Evolutionary conservation across 2,888 invertebrate species (phyloP).

Genomic region (Griposia aprilina): DNA sequence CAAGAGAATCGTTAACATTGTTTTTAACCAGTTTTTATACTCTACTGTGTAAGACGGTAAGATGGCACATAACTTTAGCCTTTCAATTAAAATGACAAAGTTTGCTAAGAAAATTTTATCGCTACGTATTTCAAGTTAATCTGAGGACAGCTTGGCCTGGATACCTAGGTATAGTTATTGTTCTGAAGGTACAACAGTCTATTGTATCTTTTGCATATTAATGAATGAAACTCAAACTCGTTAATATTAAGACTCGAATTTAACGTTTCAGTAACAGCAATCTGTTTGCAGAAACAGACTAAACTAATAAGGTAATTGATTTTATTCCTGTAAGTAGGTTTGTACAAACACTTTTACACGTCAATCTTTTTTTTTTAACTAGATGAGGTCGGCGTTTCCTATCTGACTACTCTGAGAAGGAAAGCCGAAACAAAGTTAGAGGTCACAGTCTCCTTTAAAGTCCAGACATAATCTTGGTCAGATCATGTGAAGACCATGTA

Average conservation of each 20-base stretch:
- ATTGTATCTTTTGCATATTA: constrained; percentile 2
- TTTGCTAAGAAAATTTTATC: constrained; percentile 36
- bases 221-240: not conserved
- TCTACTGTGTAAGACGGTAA: constrained; percentile 30
- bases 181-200: not conserved
- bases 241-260: not conserved
- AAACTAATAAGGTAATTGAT: no score
- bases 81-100: constrained; percentile 46
- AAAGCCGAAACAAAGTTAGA: no score
- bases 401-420: no score
- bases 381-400: no score
- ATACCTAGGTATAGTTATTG: not conserved
- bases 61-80: constrained; percentile 36
- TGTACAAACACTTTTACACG: no score
- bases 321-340: no score
- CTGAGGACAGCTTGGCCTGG: not conserved
- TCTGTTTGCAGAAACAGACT: constrained; percentile 8
- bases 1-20: constrained; percentile 41
- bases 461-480: no score
- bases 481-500: no score
- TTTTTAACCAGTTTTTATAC: constrained; percentile 38
- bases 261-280: not conserved
- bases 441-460: no score
- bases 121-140: not conserved
- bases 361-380: no score